These are phyloP conservation scores for Oncorhynchus clarkii DNA, from an alignment of 2,113 vertebrate species.

Conservation along the genomic window DNA sequence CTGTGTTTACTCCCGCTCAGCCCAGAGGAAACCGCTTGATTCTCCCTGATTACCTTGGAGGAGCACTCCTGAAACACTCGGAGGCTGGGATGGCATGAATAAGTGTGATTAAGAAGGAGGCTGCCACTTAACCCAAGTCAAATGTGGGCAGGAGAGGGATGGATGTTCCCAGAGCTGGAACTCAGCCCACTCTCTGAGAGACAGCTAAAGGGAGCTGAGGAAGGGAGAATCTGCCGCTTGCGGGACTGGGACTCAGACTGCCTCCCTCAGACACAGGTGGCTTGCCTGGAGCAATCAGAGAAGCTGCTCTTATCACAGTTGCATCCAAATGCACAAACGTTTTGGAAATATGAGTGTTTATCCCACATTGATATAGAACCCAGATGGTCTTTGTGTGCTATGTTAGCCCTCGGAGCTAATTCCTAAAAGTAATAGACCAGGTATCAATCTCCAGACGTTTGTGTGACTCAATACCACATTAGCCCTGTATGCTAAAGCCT, in stretches of 20 bases:
- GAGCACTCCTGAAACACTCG: constrained; percentile 21
- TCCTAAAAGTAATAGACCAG: too few relatives aligned
- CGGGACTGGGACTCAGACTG: background rate
- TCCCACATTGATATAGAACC: too few relatives aligned
- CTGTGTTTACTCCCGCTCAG: background rate
- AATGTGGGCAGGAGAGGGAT: background rate
- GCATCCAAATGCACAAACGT: too few relatives aligned
- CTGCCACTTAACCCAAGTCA: constrained; percentile 25
- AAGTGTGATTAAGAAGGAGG: constrained; percentile 28
- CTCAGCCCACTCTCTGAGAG: background rate
- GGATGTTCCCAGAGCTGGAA: background rate
- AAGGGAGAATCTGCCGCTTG: background rate
- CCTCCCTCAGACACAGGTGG: constrained; percentile 1
- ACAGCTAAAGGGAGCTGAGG: background rate
- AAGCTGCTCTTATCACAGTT: constrained; percentile 4
- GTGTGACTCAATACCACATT: too few relatives aligned
- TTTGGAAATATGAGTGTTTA: too few relatives aligned
- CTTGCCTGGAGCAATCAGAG: constrained; percentile 8
- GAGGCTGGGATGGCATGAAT: constrained; percentile 4
- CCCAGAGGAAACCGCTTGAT: constrained; percentile 36
- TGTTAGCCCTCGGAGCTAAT: too few relatives aligned
- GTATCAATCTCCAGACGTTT: too few relatives aligned
- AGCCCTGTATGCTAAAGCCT: too few relatives aligned
- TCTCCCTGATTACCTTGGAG: constrained; percentile 39
- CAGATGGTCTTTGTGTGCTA: too few relatives aligned